Conservation (phyloP, 2,113 vertebrate species). For the Semicossyphus pulcher region DNA sequence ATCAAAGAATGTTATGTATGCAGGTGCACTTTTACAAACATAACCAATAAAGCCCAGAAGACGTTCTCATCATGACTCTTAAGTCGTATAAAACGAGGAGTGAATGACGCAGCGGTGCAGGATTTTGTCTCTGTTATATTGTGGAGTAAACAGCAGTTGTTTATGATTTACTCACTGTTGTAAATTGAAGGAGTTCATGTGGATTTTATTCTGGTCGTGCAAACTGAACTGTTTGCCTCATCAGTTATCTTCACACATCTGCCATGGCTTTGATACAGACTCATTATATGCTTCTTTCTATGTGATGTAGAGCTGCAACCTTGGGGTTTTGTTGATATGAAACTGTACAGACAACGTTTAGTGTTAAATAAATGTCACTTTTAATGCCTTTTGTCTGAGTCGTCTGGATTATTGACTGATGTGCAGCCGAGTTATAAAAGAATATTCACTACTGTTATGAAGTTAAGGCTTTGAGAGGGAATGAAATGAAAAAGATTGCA, state of each 20-base stretch:
- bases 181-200: not conserved
- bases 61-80: conserved; percentile 15
- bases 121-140: conserved; percentile 6
- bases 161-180: not conserved
- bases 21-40: conserved; percentile 72
- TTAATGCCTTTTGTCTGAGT: conserved; percentile 49
- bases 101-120: conserved; percentile 2
- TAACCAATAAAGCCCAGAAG: conserved; percentile 30
- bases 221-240: conserved; percentile 23
- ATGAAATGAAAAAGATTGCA: not conserved
- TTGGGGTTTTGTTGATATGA: conserved; percentile 74
- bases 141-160: not conserved
- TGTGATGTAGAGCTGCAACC: conserved; percentile 73
- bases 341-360: conserved; percentile 77
- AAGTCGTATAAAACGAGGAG: not conserved
- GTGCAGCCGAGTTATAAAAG: not conserved
- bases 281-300: conserved; percentile 58
- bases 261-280: conserved; percentile 55
- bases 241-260: conserved; percentile 29
- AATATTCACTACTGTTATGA: not conserved
- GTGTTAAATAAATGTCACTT: conserved; percentile 85
- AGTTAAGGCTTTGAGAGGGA: not conserved
- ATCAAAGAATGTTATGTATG: conserved; percentile 67
- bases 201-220: not conserved
- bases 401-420: conserved; percentile 10